Percentiles rank a stretch among this genome's conserved stretches.
phyloP scores from a whole-genome alignment of 2,888 invertebrate genomes.

The Crepidodera aurea region DNA sequence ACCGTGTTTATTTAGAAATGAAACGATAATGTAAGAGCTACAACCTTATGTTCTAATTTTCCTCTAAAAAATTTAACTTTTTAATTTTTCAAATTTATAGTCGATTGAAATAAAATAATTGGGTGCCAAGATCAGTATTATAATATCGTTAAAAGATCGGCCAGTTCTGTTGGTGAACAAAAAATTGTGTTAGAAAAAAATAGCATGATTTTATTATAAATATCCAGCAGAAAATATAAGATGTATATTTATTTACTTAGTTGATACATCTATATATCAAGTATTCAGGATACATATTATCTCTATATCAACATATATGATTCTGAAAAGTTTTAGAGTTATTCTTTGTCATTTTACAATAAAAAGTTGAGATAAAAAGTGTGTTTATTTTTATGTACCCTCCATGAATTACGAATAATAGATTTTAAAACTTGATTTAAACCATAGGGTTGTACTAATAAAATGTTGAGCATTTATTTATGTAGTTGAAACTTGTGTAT shows the following conservation, averaged over 20 bases:
- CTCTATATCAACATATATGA: conserved; percentile 60
- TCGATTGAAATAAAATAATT: conserved; percentile 41
- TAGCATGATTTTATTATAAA: conserved; percentile 39
- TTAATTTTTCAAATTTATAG: conserved; percentile 38
- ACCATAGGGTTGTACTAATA: no score
- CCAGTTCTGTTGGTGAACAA: conserved; percentile 56
- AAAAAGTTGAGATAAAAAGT: conserved; percentile 61
- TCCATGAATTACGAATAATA: no score
- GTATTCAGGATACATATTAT: conserved; percentile 61
- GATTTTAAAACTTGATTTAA: no score
- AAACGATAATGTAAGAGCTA: conserved; percentile 4
- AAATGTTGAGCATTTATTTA: no score
- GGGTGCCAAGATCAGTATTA: conserved; percentile 62
- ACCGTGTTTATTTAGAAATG: no score
- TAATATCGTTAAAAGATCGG: conserved; percentile 50
- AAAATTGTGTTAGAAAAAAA: conserved; percentile 39
- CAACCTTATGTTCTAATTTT: conserved; percentile 27
- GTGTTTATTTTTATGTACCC: conserved; percentile 20
- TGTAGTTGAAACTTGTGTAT: no score
- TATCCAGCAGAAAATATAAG: conserved; percentile 38
- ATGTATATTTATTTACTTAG: conserved; percentile 50
- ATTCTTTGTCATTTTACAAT: conserved; percentile 78
- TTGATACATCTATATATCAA: conserved; percentile 57
- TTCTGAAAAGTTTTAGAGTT: conserved; percentile 70
- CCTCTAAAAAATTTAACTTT: conserved; percentile 17